Conservation (phyloP, 64 coral and sea anemone genomes). For the Orbicella faveolata region DNA sequence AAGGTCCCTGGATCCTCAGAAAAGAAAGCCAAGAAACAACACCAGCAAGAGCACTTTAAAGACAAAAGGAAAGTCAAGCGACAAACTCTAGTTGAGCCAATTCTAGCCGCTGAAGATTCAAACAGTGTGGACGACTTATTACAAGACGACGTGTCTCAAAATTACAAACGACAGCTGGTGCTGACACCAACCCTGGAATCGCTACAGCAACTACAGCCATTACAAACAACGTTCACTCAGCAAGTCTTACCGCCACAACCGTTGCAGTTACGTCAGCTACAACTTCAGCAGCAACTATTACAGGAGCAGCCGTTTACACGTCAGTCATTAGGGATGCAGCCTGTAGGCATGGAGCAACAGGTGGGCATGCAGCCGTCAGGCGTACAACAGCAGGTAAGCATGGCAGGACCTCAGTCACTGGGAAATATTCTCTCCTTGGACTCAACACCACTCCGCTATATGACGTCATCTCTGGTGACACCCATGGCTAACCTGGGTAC, state of each 20-base stretch:
- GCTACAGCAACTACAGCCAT: slow-evolving; percentile 27
- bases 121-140: slow-evolving; percentile 14
- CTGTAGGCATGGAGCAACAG: slow-evolving; percentile 4
- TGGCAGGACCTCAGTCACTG: slow-evolving; percentile 1
- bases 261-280: slow-evolving; percentile 39
- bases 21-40: background rate
- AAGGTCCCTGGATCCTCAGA: slow-evolving; percentile 41
- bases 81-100: slow-evolving; percentile 25
- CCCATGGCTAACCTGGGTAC: background rate
- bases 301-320: background rate
- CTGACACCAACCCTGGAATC: slow-evolving; percentile 50
- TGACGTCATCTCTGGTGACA: slow-evolving; percentile 22
- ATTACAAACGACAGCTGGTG: slow-evolving; percentile 70
- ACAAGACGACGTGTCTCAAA: slow-evolving; percentile 33
- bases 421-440: slow-evolving; percentile 16
- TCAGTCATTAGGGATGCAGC: background rate
- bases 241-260: slow-evolving; percentile 39
- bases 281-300: slow-evolving; percentile 25
- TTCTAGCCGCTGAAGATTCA: background rate
- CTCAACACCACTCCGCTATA: slow-evolving; percentile 16
- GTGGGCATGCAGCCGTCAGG: background rate
- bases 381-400: background rate
- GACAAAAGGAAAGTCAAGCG: slow-evolving; percentile 15
- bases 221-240: slow-evolving; percentile 10
- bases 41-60: background rate